phyloP scores from a whole-genome alignment of 2,888 invertebrate species.

The Philonicus albiceps region DNA sequence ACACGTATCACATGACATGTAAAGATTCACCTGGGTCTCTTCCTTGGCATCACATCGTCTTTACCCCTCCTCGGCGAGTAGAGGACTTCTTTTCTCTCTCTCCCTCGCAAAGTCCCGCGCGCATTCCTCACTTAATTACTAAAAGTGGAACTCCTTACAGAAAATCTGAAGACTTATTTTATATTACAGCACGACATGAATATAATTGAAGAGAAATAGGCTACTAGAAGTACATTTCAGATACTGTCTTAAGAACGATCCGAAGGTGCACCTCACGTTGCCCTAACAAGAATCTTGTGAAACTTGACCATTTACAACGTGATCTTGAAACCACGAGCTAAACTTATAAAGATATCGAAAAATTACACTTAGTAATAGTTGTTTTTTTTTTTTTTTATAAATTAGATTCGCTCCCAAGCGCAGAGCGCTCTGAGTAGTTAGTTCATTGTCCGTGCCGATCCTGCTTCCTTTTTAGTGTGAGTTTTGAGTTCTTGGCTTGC shows the following conservation, averaged over 20 bases:
- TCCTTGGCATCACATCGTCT: background rate
- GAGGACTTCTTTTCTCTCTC: background rate
- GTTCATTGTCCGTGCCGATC: slow-evolving; percentile 61
- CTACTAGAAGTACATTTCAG: background rate
- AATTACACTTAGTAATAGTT: slow-evolving; percentile 13
- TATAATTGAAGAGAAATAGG: background rate
- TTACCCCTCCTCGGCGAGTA: background rate
- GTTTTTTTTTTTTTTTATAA: background rate
- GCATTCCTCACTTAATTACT: background rate
- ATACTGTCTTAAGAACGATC: background rate
- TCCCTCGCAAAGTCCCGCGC: background rate
- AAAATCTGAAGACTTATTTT: background rate
- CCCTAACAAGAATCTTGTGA: background rate
- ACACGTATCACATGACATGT: slow-evolving; percentile 49
- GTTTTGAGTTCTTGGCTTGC: background rate
- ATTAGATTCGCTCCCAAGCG: background rate
- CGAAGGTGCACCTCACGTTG: background rate
- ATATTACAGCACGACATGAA: background rate
- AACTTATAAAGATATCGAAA: slow-evolving; percentile 22
- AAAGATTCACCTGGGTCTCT: slow-evolving; percentile 15
- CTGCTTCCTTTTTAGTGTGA: slow-evolving; percentile 58
- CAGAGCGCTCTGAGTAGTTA: slow-evolving; percentile 38
- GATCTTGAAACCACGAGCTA: background rate
- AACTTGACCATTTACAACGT: background rate
- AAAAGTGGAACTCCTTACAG: background rate